Evolutionary conservation across 1,140 invertebrate species (phyloP), one percentile per base, ranked within the genome.

Genomic region (Plectus sambesii): DNA sequence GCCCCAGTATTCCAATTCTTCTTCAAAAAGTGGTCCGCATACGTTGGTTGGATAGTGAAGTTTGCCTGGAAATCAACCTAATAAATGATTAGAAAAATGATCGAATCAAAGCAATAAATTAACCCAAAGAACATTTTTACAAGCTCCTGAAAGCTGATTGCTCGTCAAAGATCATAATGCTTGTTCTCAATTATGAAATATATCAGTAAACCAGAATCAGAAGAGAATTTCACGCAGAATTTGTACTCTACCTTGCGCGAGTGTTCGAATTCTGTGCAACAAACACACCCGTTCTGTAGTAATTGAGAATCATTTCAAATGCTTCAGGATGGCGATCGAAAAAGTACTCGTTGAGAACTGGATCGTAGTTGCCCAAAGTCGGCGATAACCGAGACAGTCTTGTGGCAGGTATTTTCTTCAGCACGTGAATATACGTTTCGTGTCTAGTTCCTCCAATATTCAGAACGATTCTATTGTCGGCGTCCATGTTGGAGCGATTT

Each of bases 391-490:
- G 72, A 6, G 85, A 89, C 33, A 92, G 73, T 49, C 88, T 72
- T 2, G 87, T 92, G 37, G 87, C 87, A 24, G 87, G 87, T 62
- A 93, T 90, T 73, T 92, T 92, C 72, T 88, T 90, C 59, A 92
- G 71, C 5, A 67, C 63, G 30, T 68, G 59, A 72, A 88, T 90
- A 74, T 92, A 93, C 38, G 88, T 93, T 75, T 94, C 88, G 72
- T 92, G 89, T 40, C 93, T 78, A 60, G 97, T 92, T 12, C 92
- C 93, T 35, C 92, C 92, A 50, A 97, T 88, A 73, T 97, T 98
- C 55, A 98, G 80, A 49, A 97, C 87, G 56, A 97, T 88, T 68
- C 92, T 82, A 78, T 97, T 90, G 70, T 93, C 87, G 69, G 84
- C 82, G 74, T 88, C 85, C 83, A 87, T 85, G n/a, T n/a, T n/a